A percentile compares a stretch with the other conserved stretches of the same genome.
phyloP scores from a whole-genome alignment of 2,113 vertebrate genomes.

The Mugil cephalus region DNA sequence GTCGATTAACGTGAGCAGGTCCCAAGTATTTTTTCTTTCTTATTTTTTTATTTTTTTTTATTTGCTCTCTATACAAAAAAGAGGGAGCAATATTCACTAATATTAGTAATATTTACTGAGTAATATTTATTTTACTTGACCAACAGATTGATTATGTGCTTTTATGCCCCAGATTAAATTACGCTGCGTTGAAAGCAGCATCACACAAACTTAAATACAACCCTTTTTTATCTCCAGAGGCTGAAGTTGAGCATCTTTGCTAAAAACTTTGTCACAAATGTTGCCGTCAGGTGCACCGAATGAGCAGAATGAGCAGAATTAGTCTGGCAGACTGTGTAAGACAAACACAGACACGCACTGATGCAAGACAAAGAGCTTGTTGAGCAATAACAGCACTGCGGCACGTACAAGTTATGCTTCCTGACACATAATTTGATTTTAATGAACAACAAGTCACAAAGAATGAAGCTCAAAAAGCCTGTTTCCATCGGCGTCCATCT shows the following conservation, averaged over 20 bases:
- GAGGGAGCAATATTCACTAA: background rate
- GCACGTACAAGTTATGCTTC: slow-evolving; percentile 86
- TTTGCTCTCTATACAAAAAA: background rate
- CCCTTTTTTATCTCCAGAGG: background rate
- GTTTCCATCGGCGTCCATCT: slow-evolving; percentile 88
- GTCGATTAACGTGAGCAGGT: background rate
- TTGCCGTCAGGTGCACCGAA: slow-evolving; percentile 40
- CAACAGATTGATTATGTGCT: background rate
- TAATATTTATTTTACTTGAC: background rate
- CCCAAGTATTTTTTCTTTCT: too few species aligned
- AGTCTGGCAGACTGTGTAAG: slow-evolving; percentile 55
- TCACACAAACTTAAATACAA: background rate
- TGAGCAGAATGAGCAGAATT: slow-evolving; percentile 52
- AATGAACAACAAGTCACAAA: slow-evolving; percentile 96
- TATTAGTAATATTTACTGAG: background rate
- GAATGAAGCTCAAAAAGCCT: slow-evolving; percentile 92
- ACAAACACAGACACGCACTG: slow-evolving; percentile 67
- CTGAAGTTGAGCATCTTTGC: background rate
- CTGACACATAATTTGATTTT: slow-evolving; percentile 93
- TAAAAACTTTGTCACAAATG: slow-evolving; percentile 37
- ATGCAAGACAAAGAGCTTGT: slow-evolving; percentile 75
- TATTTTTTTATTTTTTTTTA: too few species aligned
- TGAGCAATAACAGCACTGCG: slow-evolving; percentile 74
- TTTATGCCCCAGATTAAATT: background rate
- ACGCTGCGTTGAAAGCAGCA: background rate